A percentile compares a stretch with the other conserved stretches of the same genome.
Evolutionary conservation across 1,140 invertebrate species (phyloP).

Genomic region (Halotydeus destructor): DNA sequence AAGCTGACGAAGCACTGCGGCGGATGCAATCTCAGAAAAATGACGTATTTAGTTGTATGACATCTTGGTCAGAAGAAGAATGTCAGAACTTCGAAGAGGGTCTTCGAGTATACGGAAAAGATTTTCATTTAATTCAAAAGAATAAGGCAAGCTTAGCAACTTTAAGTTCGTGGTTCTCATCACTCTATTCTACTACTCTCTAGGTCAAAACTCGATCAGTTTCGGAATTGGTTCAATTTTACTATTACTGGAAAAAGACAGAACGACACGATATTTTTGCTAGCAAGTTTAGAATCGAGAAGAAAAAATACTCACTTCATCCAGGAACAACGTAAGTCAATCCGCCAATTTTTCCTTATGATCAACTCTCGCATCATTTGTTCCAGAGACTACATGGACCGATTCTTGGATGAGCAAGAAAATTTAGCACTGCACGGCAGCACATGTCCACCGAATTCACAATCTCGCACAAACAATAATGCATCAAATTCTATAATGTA

Average conservation of each 20-base stretch:
- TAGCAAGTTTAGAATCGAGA: slow-evolving; percentile 53
- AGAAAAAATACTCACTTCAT: slow-evolving; percentile 66
- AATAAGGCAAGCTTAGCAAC: slow-evolving; percentile 46
- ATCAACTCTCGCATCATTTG: background rate
- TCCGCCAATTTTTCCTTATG: slow-evolving; percentile 3
- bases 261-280: slow-evolving; percentile 83
- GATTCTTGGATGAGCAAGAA: slow-evolving; percentile 60
- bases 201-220: slow-evolving; percentile 77
- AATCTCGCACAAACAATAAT: background rate
- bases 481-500: background rate
- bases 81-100: slow-evolving; percentile 91
- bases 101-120: slow-evolving; percentile 74
- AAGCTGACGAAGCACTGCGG: slow-evolving; percentile 71
- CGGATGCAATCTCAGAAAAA: slow-evolving; percentile 46
- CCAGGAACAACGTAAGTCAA: slow-evolving; percentile 41
- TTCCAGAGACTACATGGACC: slow-evolving; percentile 58
- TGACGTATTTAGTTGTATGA: slow-evolving; percentile 39
- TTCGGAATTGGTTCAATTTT: slow-evolving; percentile 89
- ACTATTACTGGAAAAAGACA: slow-evolving; percentile 98
- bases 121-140: slow-evolving; percentile 83
- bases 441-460: background rate
- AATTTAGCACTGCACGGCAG: slow-evolving; percentile 7
- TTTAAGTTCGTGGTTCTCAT: slow-evolving; percentile 7
- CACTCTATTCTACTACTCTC: slow-evolving; percentile 12
- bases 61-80: slow-evolving; percentile 91